Base-by-base conservation (phyloP, 2,113 vertebrate species). In the Romanogobio albipinnatus region DNA sequence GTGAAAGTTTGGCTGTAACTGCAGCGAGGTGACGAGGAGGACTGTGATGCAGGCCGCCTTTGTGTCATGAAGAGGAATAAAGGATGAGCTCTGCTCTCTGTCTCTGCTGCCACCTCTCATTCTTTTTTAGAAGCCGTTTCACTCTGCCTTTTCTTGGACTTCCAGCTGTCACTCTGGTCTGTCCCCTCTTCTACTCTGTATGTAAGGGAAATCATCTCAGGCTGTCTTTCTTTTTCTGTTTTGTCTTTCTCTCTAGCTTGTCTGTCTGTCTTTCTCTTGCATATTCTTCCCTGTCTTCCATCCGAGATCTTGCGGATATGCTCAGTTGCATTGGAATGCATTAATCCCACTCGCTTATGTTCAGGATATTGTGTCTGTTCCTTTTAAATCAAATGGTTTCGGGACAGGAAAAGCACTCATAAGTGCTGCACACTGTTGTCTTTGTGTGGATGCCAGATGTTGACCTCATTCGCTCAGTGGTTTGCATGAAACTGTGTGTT, bases 351-450 rank as follows among this genome's bases (percentile, higher is more conserved):
- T 95, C 95, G 94, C 90, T 93, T 94, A 91, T 93, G 93, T 94
- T 94, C 94, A 95, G 95, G 95, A 96, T 97, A 96, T 96, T 96
- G 94, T 95, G 95, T 97, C 94, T 95, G 95, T 95, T 94, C 96
- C 92, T 85, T 92, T 93, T 94, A 93, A 91, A 94, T 95, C 94
- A 94, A 96, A 96, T 95, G 94, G 94, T 95, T 91, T 91, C 91
- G 87, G 89, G 94, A 96, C 85, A 94, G 93, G 91, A 92, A 91
- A 93, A 95, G 95, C 92, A 91, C 94, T 96, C 92, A 88, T 94
- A 94, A 95, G 94, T 89, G 92, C 91, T 93, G 90, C 87, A 93
- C 92, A 92, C 90, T 95, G 90, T 95, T 96, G 95, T 94, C 93
- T 96, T 94, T 96, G 92, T 96, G 90, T 93, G 86, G 77, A 90